These are phyloP conservation scores for Ciconia boyciana DNA, from an alignment of 2,113 vertebrate species.

Conservation along the genomic window DNA sequence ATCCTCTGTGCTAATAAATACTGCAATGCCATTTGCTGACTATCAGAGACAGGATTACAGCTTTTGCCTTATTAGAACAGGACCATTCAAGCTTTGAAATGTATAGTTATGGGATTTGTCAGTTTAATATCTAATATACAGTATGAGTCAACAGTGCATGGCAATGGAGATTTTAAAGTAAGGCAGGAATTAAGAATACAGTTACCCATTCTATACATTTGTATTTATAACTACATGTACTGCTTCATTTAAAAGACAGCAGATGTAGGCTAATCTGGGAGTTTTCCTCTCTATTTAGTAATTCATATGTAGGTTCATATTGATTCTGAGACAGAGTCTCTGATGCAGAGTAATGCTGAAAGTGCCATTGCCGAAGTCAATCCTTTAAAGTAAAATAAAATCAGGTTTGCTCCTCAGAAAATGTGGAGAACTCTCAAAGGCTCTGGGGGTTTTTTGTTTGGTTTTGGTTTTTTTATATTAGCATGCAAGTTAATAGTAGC, in stretches of 20 bases:
- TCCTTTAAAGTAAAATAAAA: background rate
- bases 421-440: background rate
- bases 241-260: background rate
- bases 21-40: background rate
- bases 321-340: background rate
- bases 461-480: background rate
- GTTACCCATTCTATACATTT: background rate
- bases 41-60: background rate
- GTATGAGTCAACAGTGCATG: background rate
- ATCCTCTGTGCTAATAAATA: background rate
- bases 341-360: background rate
- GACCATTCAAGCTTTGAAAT: background rate
- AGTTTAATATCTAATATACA: background rate
- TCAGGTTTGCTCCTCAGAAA: background rate
- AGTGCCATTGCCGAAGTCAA: background rate
- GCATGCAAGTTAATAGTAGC: fast-evolving
- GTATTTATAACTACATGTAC: background rate
- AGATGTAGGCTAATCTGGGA: background rate
- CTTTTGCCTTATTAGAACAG: background rate
- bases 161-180: background rate
- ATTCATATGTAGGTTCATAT: background rate
- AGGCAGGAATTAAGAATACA: background rate
- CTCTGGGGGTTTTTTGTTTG: too few species aligned
- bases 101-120: background rate
- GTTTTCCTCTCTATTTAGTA: background rate